phyloP scores from a whole-genome alignment of 2,888 invertebrate genomes.

The Acanthosoma haemorrhoidale region DNA sequence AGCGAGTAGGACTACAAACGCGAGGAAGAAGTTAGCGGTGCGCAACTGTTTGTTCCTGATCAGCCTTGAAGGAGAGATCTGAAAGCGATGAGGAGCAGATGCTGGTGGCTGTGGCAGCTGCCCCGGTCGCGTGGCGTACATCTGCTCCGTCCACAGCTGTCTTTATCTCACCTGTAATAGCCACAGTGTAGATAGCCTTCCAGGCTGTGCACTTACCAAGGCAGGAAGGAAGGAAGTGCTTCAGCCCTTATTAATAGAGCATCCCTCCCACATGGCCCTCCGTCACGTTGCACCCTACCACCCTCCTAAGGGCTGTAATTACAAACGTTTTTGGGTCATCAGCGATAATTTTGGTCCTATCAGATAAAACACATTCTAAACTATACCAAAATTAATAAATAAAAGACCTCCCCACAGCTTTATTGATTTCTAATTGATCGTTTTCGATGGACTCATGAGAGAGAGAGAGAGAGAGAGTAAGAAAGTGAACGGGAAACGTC shows the following conservation, averaged over 20 bases:
- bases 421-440: too few species aligned
- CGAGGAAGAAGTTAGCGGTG: not conserved
- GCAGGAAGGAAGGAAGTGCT: not conserved
- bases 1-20: too few species aligned
- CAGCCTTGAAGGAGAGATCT: not conserved
- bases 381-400: too few species aligned
- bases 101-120: not conserved
- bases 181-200: too few species aligned
- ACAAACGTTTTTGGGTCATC: too few species aligned
- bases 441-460: too few species aligned
- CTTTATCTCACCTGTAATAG: not conserved
- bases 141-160: not conserved
- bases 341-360: too few species aligned
- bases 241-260: not conserved
- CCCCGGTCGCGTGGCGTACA: too few species aligned
- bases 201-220: not conserved
- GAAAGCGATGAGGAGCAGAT: not conserved
- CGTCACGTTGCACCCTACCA: not conserved
- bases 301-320: not conserved
- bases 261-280: not conserved
- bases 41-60: not conserved
- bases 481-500: too few species aligned
- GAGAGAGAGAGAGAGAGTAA: too few species aligned
- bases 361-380: too few species aligned
- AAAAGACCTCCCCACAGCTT: too few species aligned